Percentiles rank a stretch among this genome's conserved stretches.
phyloP scores from a whole-genome alignment of 2,797 vertebrate species.

The Zenarchopterus dispar region DNA sequence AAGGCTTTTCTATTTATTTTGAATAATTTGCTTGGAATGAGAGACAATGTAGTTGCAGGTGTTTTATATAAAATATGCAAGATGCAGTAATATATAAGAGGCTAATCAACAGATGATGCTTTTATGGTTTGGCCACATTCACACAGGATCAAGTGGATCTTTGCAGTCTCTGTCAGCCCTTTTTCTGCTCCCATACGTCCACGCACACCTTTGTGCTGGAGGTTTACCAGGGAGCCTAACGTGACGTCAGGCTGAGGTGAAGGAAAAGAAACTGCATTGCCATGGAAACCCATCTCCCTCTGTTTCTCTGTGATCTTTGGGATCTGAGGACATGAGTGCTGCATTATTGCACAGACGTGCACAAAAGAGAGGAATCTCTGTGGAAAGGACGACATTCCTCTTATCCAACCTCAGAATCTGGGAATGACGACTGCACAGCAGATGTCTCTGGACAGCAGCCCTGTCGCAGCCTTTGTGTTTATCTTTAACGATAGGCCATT shows the following conservation, averaged over 20 bases:
- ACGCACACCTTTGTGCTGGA: constrained; percentile 55
- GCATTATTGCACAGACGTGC: constrained; percentile 24
- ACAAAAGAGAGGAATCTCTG: too few species aligned
- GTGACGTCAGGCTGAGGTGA: constrained; percentile 72
- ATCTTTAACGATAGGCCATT: constrained; percentile 17
- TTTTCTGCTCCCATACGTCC: constrained; percentile 18
- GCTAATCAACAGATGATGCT: too few species aligned
- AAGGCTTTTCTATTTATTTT: background rate
- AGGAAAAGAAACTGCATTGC: constrained; percentile 64
- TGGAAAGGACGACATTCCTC: background rate
- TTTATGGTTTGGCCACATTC: too few species aligned
- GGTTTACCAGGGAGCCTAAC: constrained; percentile 65
- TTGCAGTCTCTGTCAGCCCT: constrained; percentile 4
- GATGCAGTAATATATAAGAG: too few species aligned
- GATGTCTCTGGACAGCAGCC: constrained; percentile 11
- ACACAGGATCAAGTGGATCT: constrained; percentile 28
- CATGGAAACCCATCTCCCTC: constrained; percentile 81
- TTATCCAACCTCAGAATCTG: background rate
- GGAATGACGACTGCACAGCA: background rate
- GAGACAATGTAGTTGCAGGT: background rate
- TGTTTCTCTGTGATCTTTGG: constrained; percentile 61
- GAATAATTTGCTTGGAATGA: background rate
- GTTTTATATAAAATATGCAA: too few species aligned
- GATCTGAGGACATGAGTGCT: constrained; percentile 50
- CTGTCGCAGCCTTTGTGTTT: constrained; percentile 9